phyloP scores from a whole-genome alignment of 2,888 invertebrate genomes.

The Heliconius charithonia region DNA sequence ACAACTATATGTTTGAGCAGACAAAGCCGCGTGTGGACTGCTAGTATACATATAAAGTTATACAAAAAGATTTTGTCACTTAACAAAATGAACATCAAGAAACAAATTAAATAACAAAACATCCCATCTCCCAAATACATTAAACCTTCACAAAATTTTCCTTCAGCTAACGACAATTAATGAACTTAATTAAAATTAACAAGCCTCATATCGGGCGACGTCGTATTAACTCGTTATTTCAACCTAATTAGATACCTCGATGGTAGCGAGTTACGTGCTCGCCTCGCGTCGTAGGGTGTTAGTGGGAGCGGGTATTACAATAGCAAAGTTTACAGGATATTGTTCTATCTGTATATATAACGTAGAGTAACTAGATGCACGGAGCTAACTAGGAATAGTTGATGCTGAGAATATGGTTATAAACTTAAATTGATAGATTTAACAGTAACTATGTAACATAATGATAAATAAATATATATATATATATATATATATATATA shows the following conservation, averaged over 20 bases:
- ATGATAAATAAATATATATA: too few relatives aligned
- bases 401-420: too few relatives aligned
- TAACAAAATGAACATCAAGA: not conserved
- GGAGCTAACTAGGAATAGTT: too few relatives aligned
- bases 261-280: constrained; percentile 18
- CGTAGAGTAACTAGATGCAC: too few relatives aligned
- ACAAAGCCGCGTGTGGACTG: too few relatives aligned
- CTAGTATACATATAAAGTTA: too few relatives aligned
- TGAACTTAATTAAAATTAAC: constrained; percentile 40
- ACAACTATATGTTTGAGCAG: too few relatives aligned
- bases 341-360: not conserved
- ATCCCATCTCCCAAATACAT: not conserved
- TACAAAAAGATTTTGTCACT: too few relatives aligned
- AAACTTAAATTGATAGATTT: too few relatives aligned
- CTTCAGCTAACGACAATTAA: constrained; percentile 24
- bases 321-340: not conserved
- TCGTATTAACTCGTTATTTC: constrained; percentile 40
- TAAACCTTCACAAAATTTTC: constrained; percentile 15
- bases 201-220: constrained; percentile 37
- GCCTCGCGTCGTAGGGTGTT: constrained; percentile 15
- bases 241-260: constrained; percentile 40
- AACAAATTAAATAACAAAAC: constrained; percentile 1
- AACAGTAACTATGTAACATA: too few relatives aligned
- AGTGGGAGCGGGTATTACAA: constrained; percentile 5
- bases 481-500: too few relatives aligned